Percentiles rank a stretch among this genome's conserved stretches.
phyloP scores from a whole-genome alignment of 1,140 invertebrate species.

The Agrypnia vestita region DNA sequence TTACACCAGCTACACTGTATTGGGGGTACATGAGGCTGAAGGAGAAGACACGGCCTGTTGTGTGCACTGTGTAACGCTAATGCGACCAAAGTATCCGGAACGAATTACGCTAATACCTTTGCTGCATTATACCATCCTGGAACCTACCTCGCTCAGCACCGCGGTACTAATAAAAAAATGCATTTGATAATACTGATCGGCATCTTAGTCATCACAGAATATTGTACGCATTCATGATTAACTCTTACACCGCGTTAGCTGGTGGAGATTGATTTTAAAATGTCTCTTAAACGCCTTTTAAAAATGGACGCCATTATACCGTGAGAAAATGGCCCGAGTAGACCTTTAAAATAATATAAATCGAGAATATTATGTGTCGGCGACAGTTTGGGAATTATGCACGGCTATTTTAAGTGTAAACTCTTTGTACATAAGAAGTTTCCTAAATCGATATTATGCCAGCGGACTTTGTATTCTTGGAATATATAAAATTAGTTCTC shows the following conservation, averaged over 20 bases:
- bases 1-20: slow-evolving; percentile 41
- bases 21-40: slow-evolving; percentile 38
- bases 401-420: not conserved
- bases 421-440: slow-evolving; percentile 20
- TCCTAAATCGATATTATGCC: slow-evolving; percentile 19
- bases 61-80: slow-evolving; percentile 48
- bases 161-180: slow-evolving; percentile 1
- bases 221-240: slow-evolving; percentile 38
- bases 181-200: not conserved
- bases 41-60: slow-evolving; percentile 40
- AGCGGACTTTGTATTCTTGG: slow-evolving; percentile 19
- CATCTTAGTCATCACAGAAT: slow-evolving; percentile 13
- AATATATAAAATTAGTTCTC: slow-evolving; percentile 26
- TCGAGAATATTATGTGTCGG: slow-evolving; percentile 32
- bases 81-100: slow-evolving; percentile 54
- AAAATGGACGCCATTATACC: slow-evolving; percentile 9
- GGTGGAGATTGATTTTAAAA: slow-evolving; percentile 29
- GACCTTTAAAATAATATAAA: slow-evolving; percentile 17
- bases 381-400: slow-evolving; percentile 34
- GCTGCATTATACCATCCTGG: slow-evolving; percentile 50
- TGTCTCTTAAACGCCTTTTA: slow-evolving; percentile 1
- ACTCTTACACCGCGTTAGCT: slow-evolving; percentile 15
- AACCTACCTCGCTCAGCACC: slow-evolving; percentile 1
- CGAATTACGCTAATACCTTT: slow-evolving; percentile 52
- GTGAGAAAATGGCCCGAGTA: slow-evolving; percentile 35